A percentile compares a stretch with the other conserved stretches of the same genome.
Conservation (phyloP, 2,797 vertebrate genomes). For the Eupleurogrammus muticus region DNA sequence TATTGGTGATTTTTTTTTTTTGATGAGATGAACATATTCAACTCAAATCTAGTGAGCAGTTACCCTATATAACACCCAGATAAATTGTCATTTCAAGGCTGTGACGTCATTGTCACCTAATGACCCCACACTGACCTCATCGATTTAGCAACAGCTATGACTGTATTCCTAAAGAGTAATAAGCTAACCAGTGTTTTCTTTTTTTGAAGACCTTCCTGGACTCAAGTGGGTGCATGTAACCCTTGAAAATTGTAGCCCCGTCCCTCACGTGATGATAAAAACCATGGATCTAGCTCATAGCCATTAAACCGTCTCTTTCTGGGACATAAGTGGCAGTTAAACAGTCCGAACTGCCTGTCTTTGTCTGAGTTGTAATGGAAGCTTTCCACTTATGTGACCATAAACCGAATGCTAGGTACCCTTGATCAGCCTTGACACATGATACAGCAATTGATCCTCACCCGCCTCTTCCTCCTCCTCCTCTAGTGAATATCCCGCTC, state of each 20-base stretch:
- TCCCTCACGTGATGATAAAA: not conserved
- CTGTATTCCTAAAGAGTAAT: no score
- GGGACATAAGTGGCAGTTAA: constrained; percentile 56
- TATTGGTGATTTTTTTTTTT: not conserved
- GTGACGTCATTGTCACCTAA: constrained; percentile 10
- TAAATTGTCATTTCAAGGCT: not conserved
- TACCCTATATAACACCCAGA: not conserved
- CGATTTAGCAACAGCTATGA: constrained; percentile 9
- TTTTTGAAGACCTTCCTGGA: no score
- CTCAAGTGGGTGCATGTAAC: constrained; percentile 17
- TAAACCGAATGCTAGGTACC: constrained; percentile 56
- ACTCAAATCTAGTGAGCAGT: not conserved
- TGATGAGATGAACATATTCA: not conserved
- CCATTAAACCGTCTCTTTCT: constrained; percentile 11
- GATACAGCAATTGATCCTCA: constrained; percentile 59
- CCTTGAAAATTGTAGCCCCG: not conserved
- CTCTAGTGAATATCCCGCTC: constrained; percentile 50
- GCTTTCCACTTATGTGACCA: constrained; percentile 64
- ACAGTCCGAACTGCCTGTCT: constrained; percentile 54
- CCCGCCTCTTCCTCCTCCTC: constrained; percentile 8
- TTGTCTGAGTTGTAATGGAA: constrained; percentile 71
- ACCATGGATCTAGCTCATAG: not conserved
- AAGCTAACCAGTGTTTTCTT: no score
- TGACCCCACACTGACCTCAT: constrained; percentile 41
- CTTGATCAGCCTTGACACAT: constrained; percentile 63